Conservation (phyloP, 2,888 invertebrate species). For the Mamestra brassicae region DNA sequence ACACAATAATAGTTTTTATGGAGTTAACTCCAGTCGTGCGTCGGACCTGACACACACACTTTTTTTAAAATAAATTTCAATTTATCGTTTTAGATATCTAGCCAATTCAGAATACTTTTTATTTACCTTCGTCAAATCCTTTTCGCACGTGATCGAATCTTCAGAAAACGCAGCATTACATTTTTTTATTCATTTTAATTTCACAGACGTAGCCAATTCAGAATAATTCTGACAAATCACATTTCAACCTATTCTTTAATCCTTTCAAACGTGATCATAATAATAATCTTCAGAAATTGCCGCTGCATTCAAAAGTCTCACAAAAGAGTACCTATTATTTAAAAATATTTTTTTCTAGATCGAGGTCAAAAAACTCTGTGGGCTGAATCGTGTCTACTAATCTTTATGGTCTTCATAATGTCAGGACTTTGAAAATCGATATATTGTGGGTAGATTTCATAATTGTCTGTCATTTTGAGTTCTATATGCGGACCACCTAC, state of each 20-base stretch:
- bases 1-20: no score
- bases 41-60: no score
- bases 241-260: constrained; percentile 1
- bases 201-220: neutral
- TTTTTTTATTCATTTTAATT: neutral
- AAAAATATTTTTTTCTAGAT: neutral
- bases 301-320: constrained; percentile 3
- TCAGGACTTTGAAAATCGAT: no score
- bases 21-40: no score
- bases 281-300: constrained; percentile 7
- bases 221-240: neutral
- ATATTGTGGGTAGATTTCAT: no score
- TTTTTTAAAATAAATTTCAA: no score
- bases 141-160: constrained; percentile 3
- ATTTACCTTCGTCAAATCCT: neutral
- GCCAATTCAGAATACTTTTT: neutral
- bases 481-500: no score
- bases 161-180: neutral
- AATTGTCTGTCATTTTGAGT: no score
- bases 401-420: no score
- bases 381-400: neutral
- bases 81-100: no score
- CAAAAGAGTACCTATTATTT: neutral
- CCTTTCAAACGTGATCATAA: constrained; percentile 21
- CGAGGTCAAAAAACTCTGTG: neutral